Evolutionary conservation across 2,113 vertebrate genomes (phyloP), one percentile per base, ranked within the genome.

Genomic region (Alosa alosa): DNA sequence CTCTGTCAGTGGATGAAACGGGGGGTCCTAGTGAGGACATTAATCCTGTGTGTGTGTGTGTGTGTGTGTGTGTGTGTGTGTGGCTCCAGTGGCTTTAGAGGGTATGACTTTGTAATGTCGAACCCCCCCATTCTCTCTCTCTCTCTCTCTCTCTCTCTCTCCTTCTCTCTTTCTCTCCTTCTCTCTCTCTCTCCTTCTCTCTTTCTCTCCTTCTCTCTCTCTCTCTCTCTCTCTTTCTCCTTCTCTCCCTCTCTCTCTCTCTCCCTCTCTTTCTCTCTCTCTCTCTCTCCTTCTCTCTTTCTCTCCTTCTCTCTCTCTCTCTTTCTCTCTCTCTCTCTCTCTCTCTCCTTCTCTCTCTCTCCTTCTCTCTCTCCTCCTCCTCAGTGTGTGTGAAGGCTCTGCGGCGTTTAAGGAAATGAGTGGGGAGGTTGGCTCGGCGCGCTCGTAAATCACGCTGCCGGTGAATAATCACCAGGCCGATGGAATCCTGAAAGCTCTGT

Each of bases 391-490:
- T 11, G 75, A 85, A 45, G n/a, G 86, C 81, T 39, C 36, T 22
- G 81, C 84, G 83, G 90, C 83, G 88, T 89, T 90, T 90, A 90
- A 90, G 90, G 90, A 90, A 90, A 90, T 89, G 88, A 89, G 90
- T 84, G 75, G 31, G 39, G 84, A 47, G 86, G 84, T 89, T 85
- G 81, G 68, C 78, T 57, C 50, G 60, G 78, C 64, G 82, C 82
- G 55, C 88, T 86, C 90, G 88, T 90, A 90, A 89, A 90, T 90
- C 90, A 90, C 83, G 85, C 82, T 44, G 87, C 47, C n/a, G 84
- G 83, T 90, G 90, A 90, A 82, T 89, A 90, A 90, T 90, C 88
- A 86, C 83, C 84, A 72, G 84, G 82, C 20, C 68, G 55, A 88
- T 88, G 89, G 90, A 90, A 89, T 86, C 88, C 88, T 83, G 86